Base-by-base conservation (phyloP, 64 coral and sea anemone genomes). In the Montipora capricornis region DNA sequence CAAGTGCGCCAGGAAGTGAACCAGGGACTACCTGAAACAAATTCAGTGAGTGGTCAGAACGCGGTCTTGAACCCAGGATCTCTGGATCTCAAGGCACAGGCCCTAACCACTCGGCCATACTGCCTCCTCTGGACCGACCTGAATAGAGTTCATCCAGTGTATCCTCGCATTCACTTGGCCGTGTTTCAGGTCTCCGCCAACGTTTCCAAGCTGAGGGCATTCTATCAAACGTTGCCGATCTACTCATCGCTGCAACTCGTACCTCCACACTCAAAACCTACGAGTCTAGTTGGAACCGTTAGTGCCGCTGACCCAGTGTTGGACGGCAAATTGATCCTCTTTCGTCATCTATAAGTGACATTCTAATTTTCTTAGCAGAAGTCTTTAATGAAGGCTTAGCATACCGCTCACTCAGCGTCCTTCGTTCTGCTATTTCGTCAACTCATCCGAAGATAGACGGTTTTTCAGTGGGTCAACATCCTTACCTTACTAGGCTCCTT, bases 341-440 rank as follows among this genome's bases (percentile, higher is more conserved):
- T 87, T 49, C 46, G 22, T 7, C 85, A 88, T 57, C 85, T 52
- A 24, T 83, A 81, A 82, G 73, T 48, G 66, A 82, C n/a, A 53
- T 81, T 10, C 76, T 81, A 1, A 17, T 55, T 81, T 87, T 19
- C 29, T 19, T 84, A 48, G 47, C 91, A 20, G 91, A 87, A 44
- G 44, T 12, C 0, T 92, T 85, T 68, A 88, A 88, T 11, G 24
- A 20, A 15, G 80, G 80, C 11, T 6, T 49, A 7, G 80, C 80
- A 48, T 87, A 85, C 52, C 0, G 73, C 16, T 59, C 53, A 78
- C 48, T 78, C 49, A 89, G 67, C 20, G 74, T 89, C 11, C 24
- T 89, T 20, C 88, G 59, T 68, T 93, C 91, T 37, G 82, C 91
- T 50, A 86, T 93, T 17, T 93, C 82, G 44, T 93, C 91, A 19